A percentile compares a stretch with the other conserved stretches of the same genome.
These are phyloP conservation scores for Brachionichthys hirsutus DNA, from an alignment of 2,113 vertebrate genomes.

Conservation along the genomic window DNA sequence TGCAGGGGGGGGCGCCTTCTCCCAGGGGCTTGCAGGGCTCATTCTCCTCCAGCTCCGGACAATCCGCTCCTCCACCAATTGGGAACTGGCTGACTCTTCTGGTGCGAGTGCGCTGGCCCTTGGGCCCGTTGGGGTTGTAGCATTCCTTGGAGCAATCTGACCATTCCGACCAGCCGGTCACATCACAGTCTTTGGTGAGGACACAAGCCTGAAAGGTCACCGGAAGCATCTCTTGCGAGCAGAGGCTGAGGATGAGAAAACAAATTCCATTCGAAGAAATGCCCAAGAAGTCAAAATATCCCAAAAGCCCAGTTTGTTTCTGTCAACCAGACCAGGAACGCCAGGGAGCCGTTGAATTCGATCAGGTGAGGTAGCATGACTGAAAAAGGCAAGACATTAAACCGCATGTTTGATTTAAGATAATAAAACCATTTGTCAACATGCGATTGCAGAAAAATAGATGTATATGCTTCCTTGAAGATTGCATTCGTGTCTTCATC, in stretches of 20 bases:
- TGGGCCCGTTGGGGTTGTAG: constrained; percentile 80
- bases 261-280: too few relatives aligned
- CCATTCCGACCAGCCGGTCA: constrained; percentile 92
- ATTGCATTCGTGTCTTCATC: too few relatives aligned
- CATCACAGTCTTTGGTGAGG: constrained; percentile 87
- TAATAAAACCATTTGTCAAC: too few relatives aligned
- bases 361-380: too few relatives aligned
- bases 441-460: too few relatives aligned
- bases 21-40: constrained; percentile 84
- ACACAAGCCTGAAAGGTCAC: constrained; percentile 93
- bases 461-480: too few relatives aligned
- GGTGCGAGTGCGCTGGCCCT: constrained; percentile 82
- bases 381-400: too few relatives aligned
- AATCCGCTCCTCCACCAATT: constrained; percentile 81
- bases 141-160: constrained; percentile 88
- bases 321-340: too few relatives aligned
- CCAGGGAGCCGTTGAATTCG: too few relatives aligned
- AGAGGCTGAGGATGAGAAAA: constrained; percentile 82
- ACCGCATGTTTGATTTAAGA: too few relatives aligned
- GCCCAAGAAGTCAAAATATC: too few relatives aligned
- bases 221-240: constrained; percentile 86
- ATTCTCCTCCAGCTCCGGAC: constrained; percentile 85
- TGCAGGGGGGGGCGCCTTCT: constrained; percentile 82
- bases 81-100: constrained; percentile 85
- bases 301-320: too few relatives aligned